Evolutionary conservation across 2,888 invertebrate species (phyloP).

Genomic region (Zygogramma bicolorata): DNA sequence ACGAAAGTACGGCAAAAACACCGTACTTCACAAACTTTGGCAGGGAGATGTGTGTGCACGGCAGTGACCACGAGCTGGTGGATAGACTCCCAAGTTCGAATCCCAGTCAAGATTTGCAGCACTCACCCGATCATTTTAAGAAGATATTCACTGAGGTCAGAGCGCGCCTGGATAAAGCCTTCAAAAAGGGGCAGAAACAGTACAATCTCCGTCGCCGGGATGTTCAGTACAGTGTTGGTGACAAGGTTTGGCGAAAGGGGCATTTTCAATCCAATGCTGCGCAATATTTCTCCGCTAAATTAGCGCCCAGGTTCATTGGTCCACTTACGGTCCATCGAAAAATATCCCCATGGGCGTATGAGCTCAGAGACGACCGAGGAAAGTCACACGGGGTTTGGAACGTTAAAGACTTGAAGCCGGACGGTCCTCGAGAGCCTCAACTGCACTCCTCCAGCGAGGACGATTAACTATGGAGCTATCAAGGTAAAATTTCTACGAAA

Average conservation of each 20-base stretch:
- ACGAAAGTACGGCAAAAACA: constrained; percentile 39
- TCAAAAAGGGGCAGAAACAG: neutral
- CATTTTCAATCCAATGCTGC: neutral
- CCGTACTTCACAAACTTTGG: constrained; percentile 30
- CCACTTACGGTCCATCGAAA: neutral
- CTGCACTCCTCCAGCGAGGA: neutral
- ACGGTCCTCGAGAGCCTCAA: neutral
- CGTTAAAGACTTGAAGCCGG: neutral
- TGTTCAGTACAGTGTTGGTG: neutral
- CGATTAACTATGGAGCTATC: no score
- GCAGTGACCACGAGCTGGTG: neutral
- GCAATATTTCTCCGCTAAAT: neutral
- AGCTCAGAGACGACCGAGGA: neutral
- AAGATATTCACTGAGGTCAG: neutral
- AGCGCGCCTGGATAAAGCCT: neutral
- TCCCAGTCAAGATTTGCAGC: neutral
- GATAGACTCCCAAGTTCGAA: neutral
- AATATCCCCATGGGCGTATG: neutral
- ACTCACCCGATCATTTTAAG: neutral
- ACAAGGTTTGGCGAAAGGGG: neutral
- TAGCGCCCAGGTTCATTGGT: neutral
- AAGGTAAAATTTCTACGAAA: neutral
- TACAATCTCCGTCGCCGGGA: neutral
- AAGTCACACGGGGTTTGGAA: neutral
- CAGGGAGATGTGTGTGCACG: neutral